Conservation (phyloP, 2,797 vertebrate genomes). For the Limosa lapponica region DNA sequence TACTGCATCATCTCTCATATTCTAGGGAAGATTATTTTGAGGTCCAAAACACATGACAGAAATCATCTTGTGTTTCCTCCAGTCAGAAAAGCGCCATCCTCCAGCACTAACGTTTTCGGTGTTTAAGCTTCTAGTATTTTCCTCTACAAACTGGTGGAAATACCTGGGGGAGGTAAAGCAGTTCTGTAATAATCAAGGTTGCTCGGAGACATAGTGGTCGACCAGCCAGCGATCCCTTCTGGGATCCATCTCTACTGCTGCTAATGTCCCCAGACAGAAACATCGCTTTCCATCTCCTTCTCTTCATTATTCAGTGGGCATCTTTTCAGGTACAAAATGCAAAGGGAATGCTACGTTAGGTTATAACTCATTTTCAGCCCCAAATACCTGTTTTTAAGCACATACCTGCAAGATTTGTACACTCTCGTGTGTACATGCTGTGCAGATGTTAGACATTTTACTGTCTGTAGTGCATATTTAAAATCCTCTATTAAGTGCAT, state of each 20-base stretch:
- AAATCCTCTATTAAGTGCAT: not conserved
- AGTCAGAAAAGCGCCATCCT: not conserved
- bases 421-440: rapidly evolving
- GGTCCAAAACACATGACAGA: not conserved
- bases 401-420: not conserved
- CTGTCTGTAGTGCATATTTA: not conserved
- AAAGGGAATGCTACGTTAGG: not conserved
- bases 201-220: not conserved
- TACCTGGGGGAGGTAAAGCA: not conserved
- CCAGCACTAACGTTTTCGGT: not conserved
- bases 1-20: not conserved
- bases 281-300: not conserved
- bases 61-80: not conserved
- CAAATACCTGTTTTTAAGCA: not conserved
- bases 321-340: not conserved
- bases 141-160: not conserved
- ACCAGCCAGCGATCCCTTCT: not conserved
- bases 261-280: not conserved
- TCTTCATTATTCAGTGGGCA: not conserved
- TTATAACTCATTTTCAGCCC: not conserved
- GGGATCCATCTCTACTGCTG: not conserved
- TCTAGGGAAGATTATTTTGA: not conserved
- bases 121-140: not conserved
- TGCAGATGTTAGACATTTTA: not conserved
- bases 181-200: not conserved